Conservation (phyloP, 2,113 vertebrate species). For the Cyphomyrus discorhynchus region DNA sequence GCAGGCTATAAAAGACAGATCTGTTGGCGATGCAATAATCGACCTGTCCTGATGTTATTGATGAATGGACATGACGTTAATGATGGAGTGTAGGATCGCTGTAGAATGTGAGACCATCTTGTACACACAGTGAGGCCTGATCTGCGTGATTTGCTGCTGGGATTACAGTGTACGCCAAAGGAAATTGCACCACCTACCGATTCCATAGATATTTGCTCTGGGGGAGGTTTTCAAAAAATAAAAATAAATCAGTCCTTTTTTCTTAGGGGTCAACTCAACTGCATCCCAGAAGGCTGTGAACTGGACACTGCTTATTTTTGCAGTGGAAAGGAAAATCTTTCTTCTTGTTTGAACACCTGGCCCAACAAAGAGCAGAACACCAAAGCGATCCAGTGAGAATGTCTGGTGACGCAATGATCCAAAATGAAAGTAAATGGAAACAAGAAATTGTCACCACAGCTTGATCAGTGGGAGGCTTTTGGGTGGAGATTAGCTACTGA, state of each 20-base stretch:
- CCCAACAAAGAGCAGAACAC: background rate
- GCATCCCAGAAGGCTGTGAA: background rate
- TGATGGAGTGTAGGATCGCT: background rate
- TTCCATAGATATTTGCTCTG: background rate
- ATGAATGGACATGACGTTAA: background rate
- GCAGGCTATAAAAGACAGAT: background rate
- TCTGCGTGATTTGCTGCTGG: background rate
- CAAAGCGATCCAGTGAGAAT: background rate
- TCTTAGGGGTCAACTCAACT: background rate
- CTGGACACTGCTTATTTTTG: slow-evolving; percentile 6
- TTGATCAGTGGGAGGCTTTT: background rate
- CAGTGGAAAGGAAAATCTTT: background rate
- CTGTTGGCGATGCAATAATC: background rate
- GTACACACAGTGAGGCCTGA: background rate
- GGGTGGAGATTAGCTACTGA: background rate
- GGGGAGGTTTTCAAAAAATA: background rate
- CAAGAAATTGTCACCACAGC: background rate
- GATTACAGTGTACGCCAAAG: background rate
- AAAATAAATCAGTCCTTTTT: background rate
- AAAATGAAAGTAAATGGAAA: background rate
- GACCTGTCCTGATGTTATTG: background rate
- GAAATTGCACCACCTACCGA: slow-evolving; percentile 14
- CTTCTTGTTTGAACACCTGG: background rate
- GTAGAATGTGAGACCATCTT: background rate
- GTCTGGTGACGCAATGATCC: background rate